Base-by-base conservation (phyloP, 2,113 vertebrate genomes). In the Parotia lawesii region DNA sequence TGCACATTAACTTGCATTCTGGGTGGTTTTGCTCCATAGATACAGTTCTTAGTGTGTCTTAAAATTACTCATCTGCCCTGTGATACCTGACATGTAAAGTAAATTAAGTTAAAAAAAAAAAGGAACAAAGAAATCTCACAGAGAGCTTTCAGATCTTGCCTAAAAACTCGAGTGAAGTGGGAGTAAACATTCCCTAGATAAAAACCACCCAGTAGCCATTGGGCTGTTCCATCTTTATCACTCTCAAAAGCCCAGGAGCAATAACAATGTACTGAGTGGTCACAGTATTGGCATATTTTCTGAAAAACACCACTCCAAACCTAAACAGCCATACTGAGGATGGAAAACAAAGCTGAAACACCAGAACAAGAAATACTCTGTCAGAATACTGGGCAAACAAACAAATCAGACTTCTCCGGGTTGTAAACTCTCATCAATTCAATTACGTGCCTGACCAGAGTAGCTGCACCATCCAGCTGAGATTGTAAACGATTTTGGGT, bases 171-270 rank as follows among this genome's bases (percentile, higher is more conserved):
- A 85, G 57, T 31, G 20, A 65, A 79, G 50, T 20, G 74, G 58
- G 67, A 83, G 60, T 27, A 74, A 87, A 91, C 44, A 48, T 71
- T 66, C 73, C 72, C 28, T 2, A 81, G 87, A 76, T 51, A 93
- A 91, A 87, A 89, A 73, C 12, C 67, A 80, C 10, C 17, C 64
- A 16, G 37, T 6, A 74, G 56, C 1, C 19, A 67, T 24, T 47
- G 18, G 38, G 53, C 69, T 44, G 69, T 33, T 89, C 29, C 12
- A 61, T 33, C 87, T 80, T 75, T 47, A 75, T 65, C 3, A 0
- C 21, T 95, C 66, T 61, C 65, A 79, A 82, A 91, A 76, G 71
- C 45, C 31, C 35, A 38, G 17, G 24, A 91, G 56, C 67, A 56
- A 1, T 4, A 84, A 57, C 45, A 65, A 58, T 3, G 2, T 2